Evolutionary conservation across 1,140 invertebrate species (phyloP), one percentile per base, ranked within the genome.

Genomic region (Ips nitidus): DNA sequence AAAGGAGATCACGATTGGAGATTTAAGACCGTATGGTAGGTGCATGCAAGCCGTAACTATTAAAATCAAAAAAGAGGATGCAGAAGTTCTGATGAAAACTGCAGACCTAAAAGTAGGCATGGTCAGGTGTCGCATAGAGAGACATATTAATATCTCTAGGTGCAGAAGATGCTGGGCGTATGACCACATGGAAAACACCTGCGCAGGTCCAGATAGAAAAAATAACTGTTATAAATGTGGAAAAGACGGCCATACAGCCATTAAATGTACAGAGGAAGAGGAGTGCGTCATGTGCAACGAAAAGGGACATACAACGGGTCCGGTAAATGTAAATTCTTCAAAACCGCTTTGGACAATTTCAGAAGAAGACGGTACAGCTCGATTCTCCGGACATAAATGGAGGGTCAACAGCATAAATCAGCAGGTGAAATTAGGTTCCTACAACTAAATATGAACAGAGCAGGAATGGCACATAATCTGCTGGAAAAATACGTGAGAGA

Each of bases 91-190:
- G 1, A 2, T 68, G 5, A 41, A 56, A 2, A 5, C 8, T 6
- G 47, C 41, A 41, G 3, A 43, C 6, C 45, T 73, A 4, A 52
- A 57, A 42, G 56, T 74, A 1, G 73, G 71, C 8, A 4, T 70
- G 2, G 53, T 62, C 5, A 53, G n/a, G 6, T 74, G 73, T 50
- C 4, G 1, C 22, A 40, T 73, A n/a, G 65, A 69, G 37, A 58
- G 66, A 6, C 71, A 70, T 36, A 6, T 66, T 1, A 41, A 69
- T 5, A 4, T 66, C 1, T 4, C 50, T 37, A 73, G 56, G 57
- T 74, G 73, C 22, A 59, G 6, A n/a, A 73, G 57, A 52, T 73
- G 71, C 58, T 75, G 74, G 69, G 45, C n/a, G 4, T 58, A 43
- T 38, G 70, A 55, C n/a, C 74, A 75, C 52, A 63, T 3, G n/a